Percentiles rank a stretch among this genome's conserved stretches.
These are phyloP conservation scores for Crotalus tigris DNA, from an alignment of 2,113 vertebrate genomes.

Conservation along the genomic window DNA sequence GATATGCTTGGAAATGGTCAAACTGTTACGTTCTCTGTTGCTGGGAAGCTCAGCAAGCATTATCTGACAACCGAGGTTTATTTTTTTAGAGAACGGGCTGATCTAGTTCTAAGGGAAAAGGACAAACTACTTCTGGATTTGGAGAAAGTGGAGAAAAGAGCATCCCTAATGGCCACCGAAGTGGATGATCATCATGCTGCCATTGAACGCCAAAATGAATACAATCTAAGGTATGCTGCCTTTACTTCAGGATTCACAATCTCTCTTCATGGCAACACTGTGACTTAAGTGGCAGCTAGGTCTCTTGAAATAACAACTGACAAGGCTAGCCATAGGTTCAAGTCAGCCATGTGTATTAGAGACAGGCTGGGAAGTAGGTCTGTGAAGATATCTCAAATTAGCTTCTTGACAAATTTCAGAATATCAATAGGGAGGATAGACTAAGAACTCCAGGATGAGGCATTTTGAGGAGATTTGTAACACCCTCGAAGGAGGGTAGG, in stretches of 20 bases:
- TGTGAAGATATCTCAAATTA: background rate
- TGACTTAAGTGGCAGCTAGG: background rate
- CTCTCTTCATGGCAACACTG: background rate
- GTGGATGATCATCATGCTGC: slow-evolving; percentile 91
- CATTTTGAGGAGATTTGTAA: background rate
- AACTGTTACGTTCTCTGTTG: background rate
- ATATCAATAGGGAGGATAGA: background rate
- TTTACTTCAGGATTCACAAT: background rate
- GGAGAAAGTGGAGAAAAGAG: slow-evolving; percentile 89
- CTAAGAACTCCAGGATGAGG: background rate
- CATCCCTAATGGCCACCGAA: slow-evolving; percentile 86
- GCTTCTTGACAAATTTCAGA: background rate
- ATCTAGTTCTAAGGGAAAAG: slow-evolving; percentile 85
- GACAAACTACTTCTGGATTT: slow-evolving; percentile 86
- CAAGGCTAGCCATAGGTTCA: background rate
- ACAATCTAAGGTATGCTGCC: slow-evolving; percentile 81
- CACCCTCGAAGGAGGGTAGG: background rate
- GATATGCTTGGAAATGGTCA: background rate
- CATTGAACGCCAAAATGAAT: slow-evolving; percentile 84
- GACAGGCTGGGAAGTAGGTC: background rate
- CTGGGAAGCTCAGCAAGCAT: background rate
- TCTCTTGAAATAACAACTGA: background rate
- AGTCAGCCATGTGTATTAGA: background rate
- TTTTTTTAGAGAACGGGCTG: slow-evolving; percentile 78
- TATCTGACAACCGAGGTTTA: background rate